Evolutionary conservation across 2,797 vertebrate species (phyloP), one percentile per base, ranked within the genome.

Genomic region (Todus mexicanus): DNA sequence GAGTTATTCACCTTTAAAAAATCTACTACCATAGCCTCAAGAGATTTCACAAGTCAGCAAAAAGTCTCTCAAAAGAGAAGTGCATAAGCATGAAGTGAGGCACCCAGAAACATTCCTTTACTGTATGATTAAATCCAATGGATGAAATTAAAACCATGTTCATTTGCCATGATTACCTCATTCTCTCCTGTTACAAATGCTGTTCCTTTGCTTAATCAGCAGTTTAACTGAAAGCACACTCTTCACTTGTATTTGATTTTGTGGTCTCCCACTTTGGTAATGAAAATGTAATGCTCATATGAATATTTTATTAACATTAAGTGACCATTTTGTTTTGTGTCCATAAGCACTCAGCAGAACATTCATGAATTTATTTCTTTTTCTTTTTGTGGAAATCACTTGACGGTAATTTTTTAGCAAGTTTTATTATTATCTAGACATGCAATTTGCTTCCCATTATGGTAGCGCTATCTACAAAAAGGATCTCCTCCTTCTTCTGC

Each of bases 291-390:
- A 93, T 33, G 6, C 69, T 80, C 42, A 69, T 61, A 87, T 72
- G 31, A 94, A 90, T 90, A 92, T 89, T 96, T 94, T 68, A 92
- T 71, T 89, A 76, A 76, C 45, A 53, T 84, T 81, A 47, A 82
- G 57, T 84, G 86, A 92, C 53, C 65, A 51, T 85, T 94, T 94
- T 59, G 50, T 47, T 95, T 78, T 71, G 51, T 3, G 1, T 48
- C 65, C 47, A 25, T 40, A 31, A 94, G 54, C 50, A 74, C 20
- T 42, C 47, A 56, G 72, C 18, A 82, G 38, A 94, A 84, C 45
- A 87, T 8, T 27, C 18, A 48, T 74, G 42, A 89, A 73, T 23
- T 2, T 64, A 57, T 69, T 43, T 48, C 35, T 51, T 70, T 48
- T 69, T 7, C 3, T 43, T 79, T 74, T 37, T 37, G 40, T 74